A percentile compares a stretch with the other conserved stretches of the same genome.
Evolutionary conservation across 2,888 invertebrate species (phyloP).

Genomic region (Cryptocheilus praepositus): DNA sequence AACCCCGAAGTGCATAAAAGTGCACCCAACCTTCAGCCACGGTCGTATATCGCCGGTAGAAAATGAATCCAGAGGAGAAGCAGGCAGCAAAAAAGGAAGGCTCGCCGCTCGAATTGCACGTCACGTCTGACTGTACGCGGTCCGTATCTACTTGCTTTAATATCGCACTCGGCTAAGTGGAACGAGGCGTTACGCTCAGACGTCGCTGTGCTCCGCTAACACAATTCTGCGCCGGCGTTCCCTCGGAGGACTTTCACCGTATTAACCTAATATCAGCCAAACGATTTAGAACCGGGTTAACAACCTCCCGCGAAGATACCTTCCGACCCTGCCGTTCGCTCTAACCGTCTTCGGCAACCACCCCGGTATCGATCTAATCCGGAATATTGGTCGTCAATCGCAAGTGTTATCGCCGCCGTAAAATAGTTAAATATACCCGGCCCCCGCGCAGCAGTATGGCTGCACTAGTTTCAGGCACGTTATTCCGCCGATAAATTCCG

Average conservation of each 20-base stretch:
- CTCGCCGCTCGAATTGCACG: slow-evolving; percentile 28
- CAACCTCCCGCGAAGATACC: slow-evolving; percentile 37
- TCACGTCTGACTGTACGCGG: slow-evolving; percentile 40
- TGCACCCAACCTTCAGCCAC: no score
- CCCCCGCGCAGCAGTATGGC: no score
- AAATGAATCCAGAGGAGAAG: background rate
- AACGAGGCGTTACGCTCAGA: slow-evolving; percentile 55
- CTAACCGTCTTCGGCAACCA: background rate
- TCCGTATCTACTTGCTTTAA: slow-evolving; percentile 53
- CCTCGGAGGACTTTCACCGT: slow-evolving; percentile 57
- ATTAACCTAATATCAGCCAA: slow-evolving; percentile 58
- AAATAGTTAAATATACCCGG: slow-evolving; percentile 4
- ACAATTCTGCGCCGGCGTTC: slow-evolving; percentile 53
- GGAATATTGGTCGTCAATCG: background rate
- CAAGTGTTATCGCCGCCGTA: slow-evolving; percentile 6
- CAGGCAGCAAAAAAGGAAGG: background rate
- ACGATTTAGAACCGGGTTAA: slow-evolving; percentile 52
- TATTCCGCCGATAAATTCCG: no score
- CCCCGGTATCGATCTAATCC: slow-evolving; percentile 1
- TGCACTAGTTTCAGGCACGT: no score
- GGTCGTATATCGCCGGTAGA: no score
- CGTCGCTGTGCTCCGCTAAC: slow-evolving; percentile 53
- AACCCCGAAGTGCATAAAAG: no score
- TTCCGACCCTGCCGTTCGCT: background rate
- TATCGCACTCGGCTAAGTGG: slow-evolving; percentile 53